Evolutionary conservation across 2,888 invertebrate genomes (phyloP), one percentile per base, ranked within the genome.

Genomic region (Lasioglossum pauxillum): DNA sequence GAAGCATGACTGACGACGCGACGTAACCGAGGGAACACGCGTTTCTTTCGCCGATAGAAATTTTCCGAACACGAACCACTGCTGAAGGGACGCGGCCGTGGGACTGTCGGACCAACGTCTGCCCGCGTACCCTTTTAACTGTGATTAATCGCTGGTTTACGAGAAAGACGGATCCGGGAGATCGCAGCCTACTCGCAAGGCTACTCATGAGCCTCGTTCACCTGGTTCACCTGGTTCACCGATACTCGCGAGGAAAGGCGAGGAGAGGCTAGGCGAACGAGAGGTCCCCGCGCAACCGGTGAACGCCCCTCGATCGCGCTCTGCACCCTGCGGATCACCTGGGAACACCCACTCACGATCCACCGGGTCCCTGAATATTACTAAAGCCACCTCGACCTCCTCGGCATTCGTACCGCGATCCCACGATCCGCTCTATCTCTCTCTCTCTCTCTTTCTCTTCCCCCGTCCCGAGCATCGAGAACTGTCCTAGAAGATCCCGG

Each of bases 291-390:
- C 64, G 44, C 41, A 76, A 69, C 38, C 60, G 78, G 90, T 89
- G 72, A 90, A 90, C 90, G 90, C 91, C 91, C 83, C 80, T 72
- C 69, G 41, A 38, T 71, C 64, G 31, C 64, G 31, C 53, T 75
- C 78, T 82, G 80, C 75, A 84, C 89, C 90, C 87, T 69, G 80
- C 69, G 87, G 80, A 79, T 83, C 85, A 84, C 82, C 80, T 78
- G 91, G 93, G 88, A 92, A 93, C 93, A 92, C 93, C 92, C 91
- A 93, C 93, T 93, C 93, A 93, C 93, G 93, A 93, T 89, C 83
- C 90, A 75, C 75, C 71, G 60, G 89, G 76, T 89, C 89, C 85
- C 73, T 81, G 89, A 82, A 80, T 83, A 85, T 91, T 90, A 88
- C 88, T 85, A 91, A 89, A 91, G 90, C 88, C 88, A 83, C 83